Evolutionary conservation across 2,888 invertebrate species (phyloP).

Genomic region (Bruchidius siliquastri): DNA sequence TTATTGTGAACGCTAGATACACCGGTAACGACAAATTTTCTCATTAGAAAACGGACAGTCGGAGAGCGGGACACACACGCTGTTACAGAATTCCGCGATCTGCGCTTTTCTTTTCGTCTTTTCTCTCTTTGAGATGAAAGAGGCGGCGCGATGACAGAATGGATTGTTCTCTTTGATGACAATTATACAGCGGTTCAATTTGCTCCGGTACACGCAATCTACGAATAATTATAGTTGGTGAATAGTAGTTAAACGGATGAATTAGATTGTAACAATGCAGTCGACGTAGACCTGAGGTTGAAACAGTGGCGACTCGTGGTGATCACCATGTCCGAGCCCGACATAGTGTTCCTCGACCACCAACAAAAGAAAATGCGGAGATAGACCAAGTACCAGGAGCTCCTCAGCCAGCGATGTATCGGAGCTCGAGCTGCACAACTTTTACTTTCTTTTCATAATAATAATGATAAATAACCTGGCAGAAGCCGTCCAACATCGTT

Average conservation of each 20-base stretch:
- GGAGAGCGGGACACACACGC: conserved; percentile 5
- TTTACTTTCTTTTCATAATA: too few relatives aligned
- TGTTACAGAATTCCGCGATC: conserved; percentile 2
- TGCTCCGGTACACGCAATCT: neutral
- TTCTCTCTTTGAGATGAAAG: neutral
- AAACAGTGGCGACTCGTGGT: too few relatives aligned
- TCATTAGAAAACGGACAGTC: conserved; percentile 5
- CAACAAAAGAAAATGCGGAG: too few relatives aligned
- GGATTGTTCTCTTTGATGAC: neutral
- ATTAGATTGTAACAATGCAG: neutral
- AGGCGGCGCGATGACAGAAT: neutral
- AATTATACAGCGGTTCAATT: neutral
- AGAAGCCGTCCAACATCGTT: too few relatives aligned
- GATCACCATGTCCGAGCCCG: too few relatives aligned
- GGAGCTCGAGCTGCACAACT: too few relatives aligned
- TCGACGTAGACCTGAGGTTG: too few relatives aligned
- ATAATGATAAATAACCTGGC: too few relatives aligned
- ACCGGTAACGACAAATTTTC: conserved; percentile 10
- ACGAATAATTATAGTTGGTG: neutral
- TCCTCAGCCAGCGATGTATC: too few relatives aligned
- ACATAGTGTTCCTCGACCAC: too few relatives aligned
- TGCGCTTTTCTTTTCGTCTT: conserved; percentile 6
- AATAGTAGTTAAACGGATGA: neutral
- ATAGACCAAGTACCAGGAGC: too few relatives aligned
- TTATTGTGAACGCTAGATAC: conserved; percentile 2